Evolutionary conservation across 2,797 vertebrate genomes (phyloP).

Genomic region (Poecile montanus): DNA sequence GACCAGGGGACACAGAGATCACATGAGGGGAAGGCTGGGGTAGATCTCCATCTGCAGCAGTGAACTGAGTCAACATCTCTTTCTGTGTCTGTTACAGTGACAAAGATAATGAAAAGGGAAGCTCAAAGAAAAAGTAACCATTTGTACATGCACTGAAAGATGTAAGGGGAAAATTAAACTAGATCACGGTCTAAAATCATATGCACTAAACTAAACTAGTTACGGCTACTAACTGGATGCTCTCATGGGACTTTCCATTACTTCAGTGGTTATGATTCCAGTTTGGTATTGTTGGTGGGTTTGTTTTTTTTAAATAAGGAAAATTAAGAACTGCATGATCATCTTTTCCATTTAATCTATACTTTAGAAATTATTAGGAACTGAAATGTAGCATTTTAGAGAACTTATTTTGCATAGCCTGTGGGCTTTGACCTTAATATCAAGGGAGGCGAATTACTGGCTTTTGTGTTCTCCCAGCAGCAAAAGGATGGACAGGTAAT

Average conservation of each 20-base stretch:
- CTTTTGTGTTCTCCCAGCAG: background rate
- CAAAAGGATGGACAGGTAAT: background rate
- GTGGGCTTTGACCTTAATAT: background rate
- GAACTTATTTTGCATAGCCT: background rate
- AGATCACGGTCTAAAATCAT: background rate
- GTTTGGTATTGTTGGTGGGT: background rate
- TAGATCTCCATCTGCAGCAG: background rate
- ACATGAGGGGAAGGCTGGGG: background rate
- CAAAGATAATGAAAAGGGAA: background rate
- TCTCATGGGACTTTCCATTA: background rate
- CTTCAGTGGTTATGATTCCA: background rate
- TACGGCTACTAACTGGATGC: background rate
- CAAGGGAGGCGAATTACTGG: background rate
- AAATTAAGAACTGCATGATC: background rate
- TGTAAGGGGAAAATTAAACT: background rate
- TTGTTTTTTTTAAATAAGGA: background rate
- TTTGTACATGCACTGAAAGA: background rate
- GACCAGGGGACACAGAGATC: background rate
- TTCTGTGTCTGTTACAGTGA: background rate
- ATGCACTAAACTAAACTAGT: background rate
- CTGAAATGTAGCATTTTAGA: background rate
- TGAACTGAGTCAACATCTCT: background rate
- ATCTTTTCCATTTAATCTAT: background rate
- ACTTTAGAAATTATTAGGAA: background rate
- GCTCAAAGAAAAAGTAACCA: background rate